A percentile compares a stretch with the other conserved stretches of the same genome.
phyloP scores from a whole-genome alignment of 2,113 vertebrate species.

The Mirounga angustirostris region DNA sequence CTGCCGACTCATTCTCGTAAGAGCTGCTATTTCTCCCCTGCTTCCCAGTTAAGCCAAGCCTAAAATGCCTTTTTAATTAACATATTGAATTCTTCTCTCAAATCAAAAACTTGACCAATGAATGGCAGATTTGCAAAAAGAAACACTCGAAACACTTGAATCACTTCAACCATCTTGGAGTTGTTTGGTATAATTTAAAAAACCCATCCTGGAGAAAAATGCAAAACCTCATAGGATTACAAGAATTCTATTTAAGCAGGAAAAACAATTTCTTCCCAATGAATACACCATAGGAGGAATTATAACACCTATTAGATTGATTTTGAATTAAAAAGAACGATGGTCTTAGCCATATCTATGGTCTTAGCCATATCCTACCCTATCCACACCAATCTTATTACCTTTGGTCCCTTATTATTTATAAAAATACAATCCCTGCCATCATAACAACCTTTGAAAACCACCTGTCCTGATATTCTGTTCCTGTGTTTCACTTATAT shows the following conservation, averaged over 20 bases:
- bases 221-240: neutral
- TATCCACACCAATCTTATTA: neutral
- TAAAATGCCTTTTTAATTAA: constrained; percentile 65
- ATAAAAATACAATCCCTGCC: neutral
- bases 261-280: neutral
- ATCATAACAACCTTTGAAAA: neutral
- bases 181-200: constrained; percentile 22
- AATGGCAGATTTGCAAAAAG: constrained; percentile 10
- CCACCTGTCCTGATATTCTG: neutral
- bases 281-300: neutral
- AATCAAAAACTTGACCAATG: constrained; percentile 20
- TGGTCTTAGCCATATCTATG: neutral
- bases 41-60: constrained; percentile 29
- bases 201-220: neutral
- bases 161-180: neutral
- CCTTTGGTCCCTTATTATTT: neutral
- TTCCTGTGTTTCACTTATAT: neutral
- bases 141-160: neutral
- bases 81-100: neutral
- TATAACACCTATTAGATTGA: neutral
- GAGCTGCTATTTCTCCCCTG: constrained; percentile 43
- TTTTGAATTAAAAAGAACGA: neutral
- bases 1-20: constrained; percentile 46
- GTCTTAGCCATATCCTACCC: neutral
- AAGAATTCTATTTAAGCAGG: neutral